These are phyloP conservation scores for Syrphus vitripennis DNA, from an alignment of 2,888 invertebrate species.

Conservation along the genomic window DNA sequence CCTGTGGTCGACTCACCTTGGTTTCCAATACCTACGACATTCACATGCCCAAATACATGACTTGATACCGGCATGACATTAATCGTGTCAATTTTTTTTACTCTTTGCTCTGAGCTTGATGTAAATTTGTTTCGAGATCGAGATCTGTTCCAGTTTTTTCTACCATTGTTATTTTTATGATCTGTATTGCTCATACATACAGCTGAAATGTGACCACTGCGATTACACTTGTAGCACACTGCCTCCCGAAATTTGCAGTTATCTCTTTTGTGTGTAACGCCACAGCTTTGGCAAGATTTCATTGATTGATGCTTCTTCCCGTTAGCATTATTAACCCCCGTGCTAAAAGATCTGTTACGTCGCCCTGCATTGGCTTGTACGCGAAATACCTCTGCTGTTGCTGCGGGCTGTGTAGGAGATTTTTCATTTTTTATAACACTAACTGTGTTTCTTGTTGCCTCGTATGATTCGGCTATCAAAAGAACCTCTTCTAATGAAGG, in stretches of 20 bases:
- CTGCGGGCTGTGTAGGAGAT: neutral
- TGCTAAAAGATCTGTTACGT: neutral
- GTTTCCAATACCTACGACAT: neutral
- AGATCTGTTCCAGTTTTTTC: neutral
- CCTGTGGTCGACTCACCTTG: neutral
- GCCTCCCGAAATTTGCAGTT: conserved; percentile 46
- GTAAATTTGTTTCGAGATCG: neutral
- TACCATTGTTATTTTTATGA: neutral
- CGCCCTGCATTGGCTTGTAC: neutral
- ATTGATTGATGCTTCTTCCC: neutral
- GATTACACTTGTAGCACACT: conserved; percentile 39
- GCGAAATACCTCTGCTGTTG: neutral
- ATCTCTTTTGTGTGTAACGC: conserved; percentile 18
- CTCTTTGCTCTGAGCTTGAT: neutral
- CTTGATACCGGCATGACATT: neutral
- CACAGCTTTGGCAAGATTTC: conserved; percentile 56
- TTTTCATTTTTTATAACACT: neutral
- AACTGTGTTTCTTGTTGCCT: neutral
- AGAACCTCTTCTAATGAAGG: neutral
- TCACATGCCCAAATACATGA: neutral
- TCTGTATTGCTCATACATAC: conserved; percentile 22
- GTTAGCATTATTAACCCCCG: neutral
- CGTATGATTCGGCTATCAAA: neutral
- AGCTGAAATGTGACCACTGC: conserved; percentile 38
- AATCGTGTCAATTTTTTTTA: neutral